Conservation (phyloP, 2,797 vertebrate genomes). For the Myotis findleyi region DNA sequence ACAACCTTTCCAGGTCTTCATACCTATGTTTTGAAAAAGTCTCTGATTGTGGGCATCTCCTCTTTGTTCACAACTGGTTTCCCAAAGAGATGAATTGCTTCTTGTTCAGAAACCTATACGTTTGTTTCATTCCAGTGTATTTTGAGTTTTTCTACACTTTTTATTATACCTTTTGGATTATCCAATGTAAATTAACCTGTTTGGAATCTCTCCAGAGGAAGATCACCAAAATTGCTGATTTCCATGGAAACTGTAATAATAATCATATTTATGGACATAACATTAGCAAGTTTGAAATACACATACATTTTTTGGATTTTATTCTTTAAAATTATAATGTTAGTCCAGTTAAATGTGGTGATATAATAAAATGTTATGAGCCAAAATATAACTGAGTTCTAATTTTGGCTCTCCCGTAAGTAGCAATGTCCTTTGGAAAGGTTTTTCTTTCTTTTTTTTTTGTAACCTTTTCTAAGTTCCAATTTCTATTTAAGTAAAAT, state of each 20-base stretch:
- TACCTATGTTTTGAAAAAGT: background rate
- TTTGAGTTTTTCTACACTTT: background rate
- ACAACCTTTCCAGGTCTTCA: background rate
- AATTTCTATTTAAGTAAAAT: background rate
- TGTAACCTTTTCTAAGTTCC: background rate
- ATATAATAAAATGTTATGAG: background rate
- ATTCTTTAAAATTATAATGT: background rate
- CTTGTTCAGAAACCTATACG: background rate
- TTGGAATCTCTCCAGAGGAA: background rate
- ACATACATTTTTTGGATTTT: background rate
- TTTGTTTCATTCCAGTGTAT: background rate
- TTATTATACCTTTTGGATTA: background rate
- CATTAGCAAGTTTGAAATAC: background rate
- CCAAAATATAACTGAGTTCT: background rate
- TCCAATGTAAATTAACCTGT: background rate
- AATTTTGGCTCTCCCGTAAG: background rate
- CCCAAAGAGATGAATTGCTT: background rate
- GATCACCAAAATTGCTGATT: background rate
- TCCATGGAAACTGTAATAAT: background rate
- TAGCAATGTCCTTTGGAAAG: background rate
- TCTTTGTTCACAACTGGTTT: background rate
- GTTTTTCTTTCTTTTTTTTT: background rate
- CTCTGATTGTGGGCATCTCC: background rate
- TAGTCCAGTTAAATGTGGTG: background rate
- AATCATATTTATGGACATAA: background rate